Percentiles rank a stretch among this genome's conserved stretches.
phyloP scores from a whole-genome alignment of 2,797 vertebrate genomes.

The Alcedo quadribrachys region DNA sequence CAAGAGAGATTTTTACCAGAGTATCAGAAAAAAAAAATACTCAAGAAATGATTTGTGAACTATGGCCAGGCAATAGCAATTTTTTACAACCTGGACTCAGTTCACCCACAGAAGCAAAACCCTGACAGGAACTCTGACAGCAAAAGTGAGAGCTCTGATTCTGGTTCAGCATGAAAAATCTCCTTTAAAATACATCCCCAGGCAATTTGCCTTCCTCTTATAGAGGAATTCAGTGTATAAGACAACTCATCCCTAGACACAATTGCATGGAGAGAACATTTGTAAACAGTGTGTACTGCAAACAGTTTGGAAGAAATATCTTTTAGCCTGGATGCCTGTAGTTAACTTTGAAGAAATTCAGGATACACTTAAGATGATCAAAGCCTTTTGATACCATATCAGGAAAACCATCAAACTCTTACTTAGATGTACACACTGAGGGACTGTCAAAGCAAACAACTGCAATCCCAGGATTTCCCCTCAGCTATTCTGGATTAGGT shows the following conservation, averaged over 20 bases:
- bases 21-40: neutral
- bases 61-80: neutral
- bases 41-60: neutral
- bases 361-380: neutral
- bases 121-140: neutral
- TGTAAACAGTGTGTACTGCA: neutral
- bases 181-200: neutral
- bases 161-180: neutral
- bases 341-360: constrained; percentile 26
- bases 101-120: neutral
- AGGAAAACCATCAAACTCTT: constrained; percentile 32
- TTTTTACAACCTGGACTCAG: neutral
- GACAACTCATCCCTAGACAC: constrained; percentile 25
- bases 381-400: neutral
- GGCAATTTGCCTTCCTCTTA: neutral
- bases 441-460: constrained; percentile 35
- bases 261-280: constrained; percentile 6
- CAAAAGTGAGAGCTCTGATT: neutral
- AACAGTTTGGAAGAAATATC: constrained; percentile 25
- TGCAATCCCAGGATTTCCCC: constrained; percentile 16
- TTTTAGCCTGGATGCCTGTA: constrained; percentile 17
- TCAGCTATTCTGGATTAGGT: constrained; percentile 20
- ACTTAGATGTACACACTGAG: constrained; percentile 39
- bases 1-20: neutral
- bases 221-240: neutral